Evolutionary conservation across 2,113 vertebrate species (phyloP), one percentile per base, ranked within the genome.

Genomic region (Sceloporus undulatus): DNA sequence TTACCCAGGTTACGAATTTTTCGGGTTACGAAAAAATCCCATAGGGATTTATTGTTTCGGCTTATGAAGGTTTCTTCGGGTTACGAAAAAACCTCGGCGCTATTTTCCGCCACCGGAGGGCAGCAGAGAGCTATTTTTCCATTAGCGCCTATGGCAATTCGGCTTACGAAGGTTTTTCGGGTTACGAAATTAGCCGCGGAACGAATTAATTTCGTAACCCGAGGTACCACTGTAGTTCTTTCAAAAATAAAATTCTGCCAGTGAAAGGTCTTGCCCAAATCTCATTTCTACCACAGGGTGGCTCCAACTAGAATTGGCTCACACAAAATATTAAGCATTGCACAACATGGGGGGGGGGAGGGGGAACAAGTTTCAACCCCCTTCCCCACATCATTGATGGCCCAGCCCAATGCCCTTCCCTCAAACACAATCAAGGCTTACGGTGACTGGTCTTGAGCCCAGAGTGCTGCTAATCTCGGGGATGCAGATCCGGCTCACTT

Each of bases 401-500:
- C 54, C 91, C 71, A 21, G 52, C 48, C 85, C 52, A 56, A 2
- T 0, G 0, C 0, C 0, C 10, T 19, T 42, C 65, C 86, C 81
- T 84, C 73, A 84, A 88, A 78, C 56, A 62, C 62, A 48, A 75
- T 66, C 0, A 0, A 13, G 70, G 85, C 93, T 93, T 56, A 93
- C 90, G 74, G 82, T 87, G 16, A 91, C 85, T 0, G 87, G 87
- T 85, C 92, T 83, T 89, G 90, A 88, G 84, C 92, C 92, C 92
- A 93, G 84, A 23, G 94, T 2, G 91, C 87, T 93, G 88, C 89
- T 87, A 13, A 82, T 73, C 0, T 96, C 95, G 0, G 95, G 94
- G 0, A 94, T 95, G 91, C 86, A 94, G 93, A 95, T 95, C 88
- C 92, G 91, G 93, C 97, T 97, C 95, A 99, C 97, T 98, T 99